Evolutionary conservation across 2,888 invertebrate species (phyloP).

Genomic region (Agonopterix heracliana): DNA sequence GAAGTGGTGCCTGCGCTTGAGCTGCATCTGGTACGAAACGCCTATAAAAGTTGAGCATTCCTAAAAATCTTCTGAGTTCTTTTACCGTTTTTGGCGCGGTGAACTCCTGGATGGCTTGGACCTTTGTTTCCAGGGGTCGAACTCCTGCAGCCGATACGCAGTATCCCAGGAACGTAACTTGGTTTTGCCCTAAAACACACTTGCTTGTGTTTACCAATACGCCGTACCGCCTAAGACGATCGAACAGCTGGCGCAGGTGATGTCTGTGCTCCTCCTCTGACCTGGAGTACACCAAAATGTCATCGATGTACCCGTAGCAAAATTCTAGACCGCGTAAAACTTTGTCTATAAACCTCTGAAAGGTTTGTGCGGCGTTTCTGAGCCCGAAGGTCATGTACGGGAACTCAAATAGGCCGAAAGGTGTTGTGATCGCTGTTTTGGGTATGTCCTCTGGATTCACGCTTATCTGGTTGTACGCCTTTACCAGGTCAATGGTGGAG

Average conservation of each 20-base stretch:
- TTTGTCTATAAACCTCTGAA: not conserved
- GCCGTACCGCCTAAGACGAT: not conserved
- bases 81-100: no score
- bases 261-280: not conserved
- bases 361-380: not conserved
- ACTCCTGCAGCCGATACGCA: no score
- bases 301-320: not conserved
- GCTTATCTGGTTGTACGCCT: not conserved
- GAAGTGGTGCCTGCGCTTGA: no score
- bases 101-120: no score
- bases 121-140: no score
- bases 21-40: no score
- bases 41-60: not conserved
- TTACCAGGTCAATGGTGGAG: not conserved
- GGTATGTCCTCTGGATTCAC: not conserved
- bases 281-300: not conserved
- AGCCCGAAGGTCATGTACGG: not conserved
- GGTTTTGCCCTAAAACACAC: not conserved
- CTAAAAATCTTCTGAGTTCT: not conserved
- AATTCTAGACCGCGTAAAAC: not conserved
- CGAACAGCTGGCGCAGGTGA: not conserved
- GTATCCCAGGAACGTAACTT: not conserved
- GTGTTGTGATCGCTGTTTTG: not conserved
- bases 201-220: not conserved
- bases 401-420: not conserved